Evolutionary conservation across 2,888 invertebrate species (phyloP), one percentile per base, ranked within the genome.

Genomic region (Leptopilina syphax): DNA sequence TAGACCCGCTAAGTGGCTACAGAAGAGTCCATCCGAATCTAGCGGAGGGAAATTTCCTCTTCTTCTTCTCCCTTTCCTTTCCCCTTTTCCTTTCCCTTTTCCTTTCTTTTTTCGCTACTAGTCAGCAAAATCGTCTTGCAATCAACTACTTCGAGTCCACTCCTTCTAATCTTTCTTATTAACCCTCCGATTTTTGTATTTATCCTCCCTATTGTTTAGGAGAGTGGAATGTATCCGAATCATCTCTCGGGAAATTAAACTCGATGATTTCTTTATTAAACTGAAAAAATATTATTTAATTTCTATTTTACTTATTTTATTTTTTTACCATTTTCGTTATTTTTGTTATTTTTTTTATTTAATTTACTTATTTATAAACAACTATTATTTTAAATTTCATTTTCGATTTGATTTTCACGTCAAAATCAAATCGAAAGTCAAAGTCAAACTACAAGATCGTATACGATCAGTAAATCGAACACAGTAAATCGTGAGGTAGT

Each of bases 1-100:
- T 82, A 80, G 82, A 86, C 86, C 81, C 86, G 87, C 85, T 88
- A 90, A 90, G 87, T 89, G 89, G 87, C 87, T 85, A 83, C 81
- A 83, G 81, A 82, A 82, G 77, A 85, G 85, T 87, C 86, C 85
- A 87, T 89, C 84, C 85, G 80, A 84, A 84, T 83, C 84, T 79
- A 63, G 50, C 77, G 81, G 81, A 80, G 78, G 79, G 78, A 82
- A 82, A 83, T 82, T 80, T 76, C 70, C 82, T 73, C 65, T 41
- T 47, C 79, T 73, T 73, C 79, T n/a, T 27, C 81, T 82, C 81
- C 67, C 70, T 41, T 66, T 68, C 79, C 63, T 63, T 34, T 50
- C 79, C 67, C 76, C 78, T 54, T 66, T 83, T 81, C 83, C 67
- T 77, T 47, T 63, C 57, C 66, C 79, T 47, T 79, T 70, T 77